Conservation (phyloP, 2,797 vertebrate species). For the Rousettus madagascariensis region DNA sequence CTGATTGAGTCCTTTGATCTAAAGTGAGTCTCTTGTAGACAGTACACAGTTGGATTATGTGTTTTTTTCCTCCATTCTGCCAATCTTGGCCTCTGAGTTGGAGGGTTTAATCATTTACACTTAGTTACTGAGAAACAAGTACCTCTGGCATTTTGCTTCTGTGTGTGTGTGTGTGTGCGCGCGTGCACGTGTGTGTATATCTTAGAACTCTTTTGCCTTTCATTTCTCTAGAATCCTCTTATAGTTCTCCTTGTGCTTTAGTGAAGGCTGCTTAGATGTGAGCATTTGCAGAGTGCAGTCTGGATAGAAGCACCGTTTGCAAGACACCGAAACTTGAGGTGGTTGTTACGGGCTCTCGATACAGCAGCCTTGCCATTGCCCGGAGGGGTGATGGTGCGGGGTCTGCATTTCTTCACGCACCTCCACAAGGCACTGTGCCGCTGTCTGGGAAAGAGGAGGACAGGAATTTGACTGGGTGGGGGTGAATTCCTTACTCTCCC, state of each 20-base stretch:
- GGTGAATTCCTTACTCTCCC: neutral
- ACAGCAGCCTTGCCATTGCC: accelerated
- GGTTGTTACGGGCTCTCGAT: accelerated
- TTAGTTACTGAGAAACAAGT: neutral
- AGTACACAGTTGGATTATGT: neutral
- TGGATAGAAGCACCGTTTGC: neutral
- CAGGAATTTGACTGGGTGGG: accelerated
- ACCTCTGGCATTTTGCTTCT: neutral
- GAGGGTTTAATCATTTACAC: neutral
- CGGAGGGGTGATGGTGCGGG: accelerated
- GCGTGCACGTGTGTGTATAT: neutral
- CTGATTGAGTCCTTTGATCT: neutral
- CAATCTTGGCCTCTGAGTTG: neutral
- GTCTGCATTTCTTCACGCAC: accelerated
- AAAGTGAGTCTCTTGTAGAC: neutral
- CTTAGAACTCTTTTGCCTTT: neutral
- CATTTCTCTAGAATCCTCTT: neutral
- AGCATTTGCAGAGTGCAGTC: neutral
- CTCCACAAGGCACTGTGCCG: accelerated
- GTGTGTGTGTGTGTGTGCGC: accelerated
- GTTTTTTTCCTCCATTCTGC: neutral
- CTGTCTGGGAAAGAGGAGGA: neutral
- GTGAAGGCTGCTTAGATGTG: neutral
- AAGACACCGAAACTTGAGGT: accelerated
- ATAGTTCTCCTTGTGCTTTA: neutral